phyloP scores from a whole-genome alignment of 2,113 vertebrate species.

The Gadus macrocephalus region DNA sequence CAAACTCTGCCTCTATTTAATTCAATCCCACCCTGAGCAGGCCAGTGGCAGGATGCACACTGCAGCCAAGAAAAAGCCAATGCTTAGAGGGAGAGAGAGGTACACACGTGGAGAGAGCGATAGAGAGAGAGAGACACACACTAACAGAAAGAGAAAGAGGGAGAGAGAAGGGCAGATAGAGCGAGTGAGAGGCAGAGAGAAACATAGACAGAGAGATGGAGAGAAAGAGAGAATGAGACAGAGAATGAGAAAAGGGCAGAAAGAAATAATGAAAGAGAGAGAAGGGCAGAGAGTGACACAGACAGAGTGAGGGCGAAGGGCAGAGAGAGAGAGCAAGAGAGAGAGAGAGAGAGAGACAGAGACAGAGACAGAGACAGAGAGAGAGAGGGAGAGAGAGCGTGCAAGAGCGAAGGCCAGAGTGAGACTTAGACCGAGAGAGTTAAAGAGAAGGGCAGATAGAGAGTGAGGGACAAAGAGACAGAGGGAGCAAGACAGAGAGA shows the following conservation, averaged over 20 bases:
- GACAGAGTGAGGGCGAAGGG: background rate
- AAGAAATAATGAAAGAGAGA: background rate
- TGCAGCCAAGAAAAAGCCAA: constrained; percentile 34
- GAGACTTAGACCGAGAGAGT: background rate
- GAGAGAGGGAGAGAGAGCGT: constrained; percentile 11
- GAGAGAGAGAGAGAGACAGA: constrained; percentile 16
- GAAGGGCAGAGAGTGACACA: background rate
- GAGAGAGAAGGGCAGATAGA: background rate
- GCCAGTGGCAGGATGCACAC: constrained; percentile 41
- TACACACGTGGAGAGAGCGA: background rate
- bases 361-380: background rate
- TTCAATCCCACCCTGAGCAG: constrained; percentile 58
- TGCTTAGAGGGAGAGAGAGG: constrained; percentile 4
- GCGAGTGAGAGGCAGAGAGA: constrained; percentile 23
- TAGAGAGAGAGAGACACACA: background rate
- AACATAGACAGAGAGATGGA: constrained; percentile 32
- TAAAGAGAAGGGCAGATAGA: background rate
- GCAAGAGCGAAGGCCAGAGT: background rate
- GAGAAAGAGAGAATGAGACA: background rate
- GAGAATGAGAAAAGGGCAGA: background rate
- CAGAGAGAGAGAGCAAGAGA: constrained; percentile 5
- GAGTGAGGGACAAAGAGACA: constrained; percentile 19
- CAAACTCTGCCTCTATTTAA: constrained; percentile 58
- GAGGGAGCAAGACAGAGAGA: constrained; percentile 31
- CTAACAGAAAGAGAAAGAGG: background rate